Evolutionary conservation across 2,797 vertebrate species (phyloP).

Genomic region (Poeciliopsis turneri): DNA sequence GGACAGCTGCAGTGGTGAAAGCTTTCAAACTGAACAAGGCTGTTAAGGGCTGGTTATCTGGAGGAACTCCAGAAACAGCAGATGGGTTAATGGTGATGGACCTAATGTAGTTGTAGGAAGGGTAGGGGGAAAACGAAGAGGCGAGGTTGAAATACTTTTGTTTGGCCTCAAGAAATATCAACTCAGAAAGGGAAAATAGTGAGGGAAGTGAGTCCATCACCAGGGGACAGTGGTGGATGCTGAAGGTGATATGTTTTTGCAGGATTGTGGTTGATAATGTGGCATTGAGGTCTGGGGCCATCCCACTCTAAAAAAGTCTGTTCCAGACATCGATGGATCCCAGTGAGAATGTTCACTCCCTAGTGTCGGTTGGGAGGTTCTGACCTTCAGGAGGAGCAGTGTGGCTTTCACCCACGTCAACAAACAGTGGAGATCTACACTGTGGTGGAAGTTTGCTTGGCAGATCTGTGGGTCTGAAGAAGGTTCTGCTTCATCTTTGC

Average conservation of each 20-base stretch:
- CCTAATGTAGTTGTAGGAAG: background rate
- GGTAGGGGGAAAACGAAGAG: background rate
- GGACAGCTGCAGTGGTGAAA: background rate
- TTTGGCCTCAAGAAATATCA: background rate
- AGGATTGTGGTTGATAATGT: background rate
- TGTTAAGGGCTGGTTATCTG: background rate
- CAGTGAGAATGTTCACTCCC: background rate
- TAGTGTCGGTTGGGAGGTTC: background rate
- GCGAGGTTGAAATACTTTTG: background rate
- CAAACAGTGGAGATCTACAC: background rate
- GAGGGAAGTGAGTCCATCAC: background rate
- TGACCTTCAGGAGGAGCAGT: background rate
- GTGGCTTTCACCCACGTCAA: background rate
- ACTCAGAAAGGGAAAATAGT: background rate
- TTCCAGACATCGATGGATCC: background rate
- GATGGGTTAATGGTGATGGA: background rate
- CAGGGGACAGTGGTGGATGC: background rate
- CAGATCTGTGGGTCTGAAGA: background rate
- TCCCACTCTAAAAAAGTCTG: background rate
- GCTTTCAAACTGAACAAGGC: background rate
- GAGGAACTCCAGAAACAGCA: background rate
- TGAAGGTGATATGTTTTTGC: background rate
- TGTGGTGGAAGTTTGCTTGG: background rate
- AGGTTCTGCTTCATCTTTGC: background rate
- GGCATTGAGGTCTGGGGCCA: background rate